Evolutionary conservation across 2,113 vertebrate species (phyloP), one percentile per base, ranked within the genome.

Genomic region (Silurus asotus): DNA sequence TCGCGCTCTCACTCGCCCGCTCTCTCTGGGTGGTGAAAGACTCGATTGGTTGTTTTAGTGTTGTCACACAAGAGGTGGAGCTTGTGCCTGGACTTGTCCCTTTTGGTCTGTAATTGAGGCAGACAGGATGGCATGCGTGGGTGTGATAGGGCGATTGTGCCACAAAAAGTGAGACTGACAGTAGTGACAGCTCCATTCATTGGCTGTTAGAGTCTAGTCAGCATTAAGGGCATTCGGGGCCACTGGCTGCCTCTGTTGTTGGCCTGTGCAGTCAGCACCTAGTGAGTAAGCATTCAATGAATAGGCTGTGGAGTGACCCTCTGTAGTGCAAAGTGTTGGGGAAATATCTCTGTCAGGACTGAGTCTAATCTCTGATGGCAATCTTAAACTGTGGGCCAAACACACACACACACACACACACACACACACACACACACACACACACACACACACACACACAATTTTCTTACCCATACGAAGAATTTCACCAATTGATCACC

Each of bases 131-230:
- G 84, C 84, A 89, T 84, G 87, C 65, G 87, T 89, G 89, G 89
- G 89, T 81, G 86, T 89, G 87, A 89, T 89, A 86, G 89, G 86
- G 53, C 28, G 89, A 89, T 88, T 89, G 86, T 88, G 89, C 64
- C 89, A 82, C 81, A 70, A 82, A 89, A 89, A 86, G 84, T 84
- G 84, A 89, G 89, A 89, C 83, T 88, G 89, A 86, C 86, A 88
- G 85, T 58, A 69, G 64, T 88, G 89, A 89, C 86, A 89, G 89
- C 88, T 90, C 89, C 84, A 89, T 90, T 90, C 88, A 89, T 86
- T 86, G 86, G 88, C 86, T 86, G 84, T 84, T 87, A 55, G 37
- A 87, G 84, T 87, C 81, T 86, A 86, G 84, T 89, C 86, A 87
- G 88, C 81, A 86, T 84, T 75, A 89, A 89, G 87, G 84, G 81